Evolutionary conservation across 2,797 vertebrate genomes (phyloP).

Genomic region (Syngnathus rostellatus): DNA sequence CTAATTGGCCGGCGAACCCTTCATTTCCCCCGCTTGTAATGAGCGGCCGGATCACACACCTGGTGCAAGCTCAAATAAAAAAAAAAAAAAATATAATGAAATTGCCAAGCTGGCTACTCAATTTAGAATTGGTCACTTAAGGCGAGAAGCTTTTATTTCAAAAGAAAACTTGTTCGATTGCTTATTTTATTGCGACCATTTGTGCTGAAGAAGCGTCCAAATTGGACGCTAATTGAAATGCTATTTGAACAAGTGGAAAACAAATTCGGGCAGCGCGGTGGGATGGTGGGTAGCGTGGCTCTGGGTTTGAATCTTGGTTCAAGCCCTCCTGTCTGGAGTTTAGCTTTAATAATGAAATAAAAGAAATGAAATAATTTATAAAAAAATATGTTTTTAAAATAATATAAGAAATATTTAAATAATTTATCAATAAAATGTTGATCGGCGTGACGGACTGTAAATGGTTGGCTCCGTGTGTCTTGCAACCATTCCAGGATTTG

Average conservation of each 20-base stretch:
- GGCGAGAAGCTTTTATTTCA: neutral
- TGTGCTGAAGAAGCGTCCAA: neutral
- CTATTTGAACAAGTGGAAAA: neutral
- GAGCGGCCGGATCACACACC: neutral
- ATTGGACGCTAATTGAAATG: neutral
- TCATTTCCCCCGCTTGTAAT: slow-evolving; percentile 7
- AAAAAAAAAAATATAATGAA: neutral
- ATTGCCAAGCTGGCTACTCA: neutral
- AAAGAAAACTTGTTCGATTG: neutral
- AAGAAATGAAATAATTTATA: neutral
- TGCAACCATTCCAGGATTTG: too few species aligned
- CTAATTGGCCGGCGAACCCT: slow-evolving; percentile 22
- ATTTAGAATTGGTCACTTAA: neutral
- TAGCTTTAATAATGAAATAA: neutral
- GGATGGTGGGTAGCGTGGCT: neutral
- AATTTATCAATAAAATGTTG: neutral
- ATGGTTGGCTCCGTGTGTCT: too few species aligned
- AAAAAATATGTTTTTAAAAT: neutral
- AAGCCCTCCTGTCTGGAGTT: neutral
- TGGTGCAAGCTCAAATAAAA: neutral
- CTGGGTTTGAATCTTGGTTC: neutral
- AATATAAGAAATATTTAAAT: neutral
- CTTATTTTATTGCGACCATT: neutral
- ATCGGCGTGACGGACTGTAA: too few species aligned
- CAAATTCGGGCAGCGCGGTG: neutral